Percentiles rank a stretch among this genome's conserved stretches.
Conservation (phyloP, 2,797 vertebrate genomes). For the Falco biarmicus region DNA sequence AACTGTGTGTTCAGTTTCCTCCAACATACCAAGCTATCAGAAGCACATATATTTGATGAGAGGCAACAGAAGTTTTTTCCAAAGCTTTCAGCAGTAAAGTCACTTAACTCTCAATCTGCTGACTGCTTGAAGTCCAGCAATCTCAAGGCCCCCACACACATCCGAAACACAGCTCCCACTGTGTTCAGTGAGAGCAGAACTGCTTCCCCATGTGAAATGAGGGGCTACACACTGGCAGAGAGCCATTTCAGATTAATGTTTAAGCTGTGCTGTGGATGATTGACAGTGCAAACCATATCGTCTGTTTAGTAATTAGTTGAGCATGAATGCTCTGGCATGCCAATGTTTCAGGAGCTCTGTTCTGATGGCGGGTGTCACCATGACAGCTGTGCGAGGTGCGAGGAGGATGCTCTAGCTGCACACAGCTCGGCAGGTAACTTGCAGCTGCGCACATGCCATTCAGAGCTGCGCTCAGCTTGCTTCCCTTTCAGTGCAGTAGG, state of each 20-base stretch:
- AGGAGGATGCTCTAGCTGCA: background rate
- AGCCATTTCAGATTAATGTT: background rate
- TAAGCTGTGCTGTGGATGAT: background rate
- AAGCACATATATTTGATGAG: background rate
- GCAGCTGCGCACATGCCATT: accelerated
- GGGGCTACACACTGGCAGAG: background rate
- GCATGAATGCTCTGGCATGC: background rate
- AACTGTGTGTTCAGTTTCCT: background rate
- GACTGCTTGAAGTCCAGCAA: background rate
- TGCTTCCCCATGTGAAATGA: background rate
- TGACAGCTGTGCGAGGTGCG: background rate
- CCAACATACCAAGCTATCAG: background rate
- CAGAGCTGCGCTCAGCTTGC: background rate
- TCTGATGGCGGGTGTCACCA: background rate
- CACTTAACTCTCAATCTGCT: background rate
- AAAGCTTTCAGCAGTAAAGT: background rate
- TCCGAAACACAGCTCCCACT: background rate
- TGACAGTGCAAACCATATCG: background rate
- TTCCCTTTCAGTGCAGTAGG: background rate
- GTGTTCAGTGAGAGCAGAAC: background rate
- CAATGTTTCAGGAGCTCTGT: background rate
- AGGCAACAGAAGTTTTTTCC: background rate
- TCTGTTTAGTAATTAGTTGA: background rate
- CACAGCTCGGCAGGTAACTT: background rate
- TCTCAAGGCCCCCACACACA: background rate